Percentiles rank a stretch among this genome's conserved stretches.
Conservation (phyloP, 1,140 invertebrate genomes). For the Parasteatoda tepidariorum region DNA sequence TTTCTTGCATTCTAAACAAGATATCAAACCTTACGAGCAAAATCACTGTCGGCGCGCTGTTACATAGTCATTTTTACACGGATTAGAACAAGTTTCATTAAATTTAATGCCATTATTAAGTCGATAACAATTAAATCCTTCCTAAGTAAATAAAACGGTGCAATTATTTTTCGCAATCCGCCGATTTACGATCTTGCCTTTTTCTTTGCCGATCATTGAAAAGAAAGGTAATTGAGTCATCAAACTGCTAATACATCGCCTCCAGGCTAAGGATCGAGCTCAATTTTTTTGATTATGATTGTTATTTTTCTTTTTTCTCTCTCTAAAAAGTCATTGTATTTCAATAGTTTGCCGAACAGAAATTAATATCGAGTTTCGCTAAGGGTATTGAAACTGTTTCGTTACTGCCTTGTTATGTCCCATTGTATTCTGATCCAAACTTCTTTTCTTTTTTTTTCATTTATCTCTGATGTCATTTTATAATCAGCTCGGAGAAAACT, state of each 20-base stretch:
- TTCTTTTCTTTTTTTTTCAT: background rate
- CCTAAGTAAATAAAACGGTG: constrained; percentile 59
- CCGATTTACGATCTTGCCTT: constrained; percentile 46
- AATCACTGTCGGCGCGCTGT: constrained; percentile 1
- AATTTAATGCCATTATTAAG: constrained; percentile 55
- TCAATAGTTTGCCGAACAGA: background rate
- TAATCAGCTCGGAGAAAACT: too few relatives aligned
- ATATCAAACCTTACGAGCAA: background rate
- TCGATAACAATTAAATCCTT: constrained; percentile 59
- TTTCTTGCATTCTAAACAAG: background rate
- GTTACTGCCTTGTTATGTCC: background rate
- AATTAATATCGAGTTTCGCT: background rate
- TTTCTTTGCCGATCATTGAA: constrained; percentile 6
- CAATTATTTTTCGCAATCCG: constrained; percentile 58
- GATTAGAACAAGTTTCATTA: constrained; percentile 56
- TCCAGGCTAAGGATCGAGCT: constrained; percentile 11
- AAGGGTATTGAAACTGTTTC: background rate
- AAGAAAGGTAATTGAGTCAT: constrained; percentile 52
- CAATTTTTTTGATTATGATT: background rate
- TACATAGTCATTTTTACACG: constrained; percentile 46
- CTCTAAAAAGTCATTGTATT: background rate
- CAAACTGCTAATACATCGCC: constrained; percentile 58
- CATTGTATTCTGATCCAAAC: background rate
- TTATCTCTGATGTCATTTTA: too few relatives aligned
- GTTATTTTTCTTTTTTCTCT: background rate